Evolutionary conservation across 1,140 invertebrate species (phyloP), one percentile per base, ranked within the genome.

Genomic region (Formica exsecta): DNA sequence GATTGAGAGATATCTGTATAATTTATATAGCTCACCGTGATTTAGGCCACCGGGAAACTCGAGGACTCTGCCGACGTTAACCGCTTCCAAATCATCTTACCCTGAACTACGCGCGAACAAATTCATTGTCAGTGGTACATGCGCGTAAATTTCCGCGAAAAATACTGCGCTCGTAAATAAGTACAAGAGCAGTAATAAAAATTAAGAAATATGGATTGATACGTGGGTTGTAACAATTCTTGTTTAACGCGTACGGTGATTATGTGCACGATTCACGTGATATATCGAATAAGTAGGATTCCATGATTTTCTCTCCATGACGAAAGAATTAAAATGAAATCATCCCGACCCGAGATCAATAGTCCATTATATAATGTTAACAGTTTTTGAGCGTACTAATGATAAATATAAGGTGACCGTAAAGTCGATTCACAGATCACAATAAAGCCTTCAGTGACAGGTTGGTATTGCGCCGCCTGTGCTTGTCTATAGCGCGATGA

Each of bases 401-500:
- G 85, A 86, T 86, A 86, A 73, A 86, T 51, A 51, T 86, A 80
- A 68, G 77, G 19, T 57, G 66, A 83, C 59, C 66, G 36, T 38
- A 48, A 83, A 85, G 66, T 73, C 66, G 77, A 71, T 85, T 77
- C 36, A 79, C 41, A 85, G 22, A 81, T 70, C 36, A 86, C 75
- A 87, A 88, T 89, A 54, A 86, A 83, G 80, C 86, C 51, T 81
- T 80, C 70, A 86, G 83, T 64, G 80, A 87, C 75, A 86, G 84
- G 83, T 85, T 22, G 22, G 22, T 22, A 22, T 22, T 70, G 54
- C 59, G 75, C 80, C 65, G 62, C 62, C 74, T 32, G 70, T 13
- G 59, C 85, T 54, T 80, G 80, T 81, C 76, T 87, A 87, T 62
- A 85, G 44, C 85, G 85, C 81, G 81, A 90, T 89, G 89, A 90